Base-by-base conservation (phyloP, 2,113 vertebrate species). In the Bambusicola thoracicus region DNA sequence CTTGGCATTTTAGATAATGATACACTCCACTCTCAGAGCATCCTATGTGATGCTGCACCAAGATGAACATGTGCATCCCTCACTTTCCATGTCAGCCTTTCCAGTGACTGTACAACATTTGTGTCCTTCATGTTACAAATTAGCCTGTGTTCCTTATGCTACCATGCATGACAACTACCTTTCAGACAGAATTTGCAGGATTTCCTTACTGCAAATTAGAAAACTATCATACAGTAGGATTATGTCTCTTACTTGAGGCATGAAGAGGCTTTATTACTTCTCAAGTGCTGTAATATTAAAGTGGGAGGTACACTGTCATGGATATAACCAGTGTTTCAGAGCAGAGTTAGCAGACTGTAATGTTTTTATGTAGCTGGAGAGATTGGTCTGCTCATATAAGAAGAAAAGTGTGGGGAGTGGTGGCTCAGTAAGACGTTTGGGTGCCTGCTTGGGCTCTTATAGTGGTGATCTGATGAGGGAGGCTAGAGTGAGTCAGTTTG, bases 141-240 rank as follows among this genome's bases (percentile, higher is more conserved):
- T 8, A n/a, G 22, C 32, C 74, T 41, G 4, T 56, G 11, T 87
- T 67, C 30, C 34, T 93, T 69, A 38, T 3, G 25, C 6, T 51
- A 8, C 15, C 0, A 0, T 77, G 24, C 6, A 25, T 43, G 82
- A 44, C 68, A 93, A 27, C 25, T 18, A 36, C 27, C 41, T 6
- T 83, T 88, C 27, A 15, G 10, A 11, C 19, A 32, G 72, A 62
- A 63, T 41, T 70, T 74, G 11, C 30, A 58, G 20, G 27, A 58
- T 83, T 16, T 61, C 20, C 72, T 76, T 73, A 77, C 40, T 90
- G 49, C 77, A 65, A 76, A 66, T 29, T 73, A 11, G n/a, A 80
- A 51, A 65, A 21, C 62, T 4, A 1, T 74, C 9, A 7, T 65
- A 11, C 9, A 43, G 30, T 40, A 49, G n/a, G 36, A 80, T 80